A percentile compares a stretch with the other conserved stretches of the same genome.
Evolutionary conservation across 2,888 invertebrate species (phyloP).

Genomic region (Macrostomum cliftonense): DNA sequence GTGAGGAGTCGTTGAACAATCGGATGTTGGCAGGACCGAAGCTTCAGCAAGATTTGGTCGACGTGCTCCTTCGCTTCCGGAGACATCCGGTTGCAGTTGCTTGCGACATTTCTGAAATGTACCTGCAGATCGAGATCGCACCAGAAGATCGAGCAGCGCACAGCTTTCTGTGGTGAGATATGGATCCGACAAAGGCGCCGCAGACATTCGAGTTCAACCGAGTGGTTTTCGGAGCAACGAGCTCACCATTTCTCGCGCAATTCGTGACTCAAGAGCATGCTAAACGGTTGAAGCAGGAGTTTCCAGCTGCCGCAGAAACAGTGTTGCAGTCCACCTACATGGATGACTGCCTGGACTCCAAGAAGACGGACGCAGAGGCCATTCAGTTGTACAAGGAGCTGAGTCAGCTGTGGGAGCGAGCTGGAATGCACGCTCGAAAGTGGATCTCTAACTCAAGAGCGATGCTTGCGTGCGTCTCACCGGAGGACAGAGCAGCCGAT

Average conservation of each 20-base stretch:
- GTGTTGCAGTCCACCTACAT: slow-evolving; percentile 12
- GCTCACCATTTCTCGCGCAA: slow-evolving; percentile 8
- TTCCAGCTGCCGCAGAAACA: slow-evolving; percentile 8
- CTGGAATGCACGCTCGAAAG: slow-evolving; percentile 8
- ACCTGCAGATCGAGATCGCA: slow-evolving; percentile 5
- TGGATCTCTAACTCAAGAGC: background rate
- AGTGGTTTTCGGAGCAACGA: slow-evolving; percentile 8
- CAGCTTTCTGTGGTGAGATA: slow-evolving; percentile 9
- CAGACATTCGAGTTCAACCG: slow-evolving; percentile 6
- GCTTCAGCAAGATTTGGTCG: slow-evolving; percentile 14
- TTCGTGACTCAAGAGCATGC: slow-evolving; percentile 8
- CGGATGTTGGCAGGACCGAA: slow-evolving; percentile 14
- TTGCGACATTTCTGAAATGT: slow-evolving; percentile 12
- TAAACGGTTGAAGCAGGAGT: background rate
- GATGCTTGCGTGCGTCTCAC: background rate
- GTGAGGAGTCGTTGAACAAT: slow-evolving; percentile 11
- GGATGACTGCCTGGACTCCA: slow-evolving; percentile 13
- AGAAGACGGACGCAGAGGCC: slow-evolving; percentile 3
- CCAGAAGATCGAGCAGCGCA: slow-evolving; percentile 5
- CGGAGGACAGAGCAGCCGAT: slow-evolving; percentile 1
- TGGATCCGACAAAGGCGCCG: background rate
- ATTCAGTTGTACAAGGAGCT: slow-evolving; percentile 11
- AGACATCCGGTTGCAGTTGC: background rate
- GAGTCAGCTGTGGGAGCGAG: slow-evolving; percentile 3
- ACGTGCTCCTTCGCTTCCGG: slow-evolving; percentile 10